Conservation (phyloP, 2,797 vertebrate genomes). For the Dicrostonyx torquatus region DNA sequence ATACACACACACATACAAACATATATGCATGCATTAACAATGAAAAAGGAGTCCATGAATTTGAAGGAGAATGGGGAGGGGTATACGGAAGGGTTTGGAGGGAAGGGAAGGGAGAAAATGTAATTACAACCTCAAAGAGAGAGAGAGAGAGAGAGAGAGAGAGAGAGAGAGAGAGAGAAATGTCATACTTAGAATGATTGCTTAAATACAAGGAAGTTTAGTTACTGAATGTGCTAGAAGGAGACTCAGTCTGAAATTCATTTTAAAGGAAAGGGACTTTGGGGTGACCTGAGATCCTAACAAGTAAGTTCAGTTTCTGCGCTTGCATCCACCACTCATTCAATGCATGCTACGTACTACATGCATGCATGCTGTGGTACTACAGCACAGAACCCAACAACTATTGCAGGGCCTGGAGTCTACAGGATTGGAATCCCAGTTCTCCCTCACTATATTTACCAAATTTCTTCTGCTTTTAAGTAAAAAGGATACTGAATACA, state of each 20-base stretch:
- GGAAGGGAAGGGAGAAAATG: not conserved
- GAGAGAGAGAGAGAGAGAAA: not conserved
- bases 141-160: no score
- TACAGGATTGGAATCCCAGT: not conserved
- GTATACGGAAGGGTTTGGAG: not conserved
- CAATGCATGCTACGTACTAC: not conserved
- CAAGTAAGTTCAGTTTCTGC: not conserved
- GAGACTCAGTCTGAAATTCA: slow-evolving; percentile 23
- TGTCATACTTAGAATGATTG: slow-evolving; percentile 36
- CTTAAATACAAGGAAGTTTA: slow-evolving; percentile 31
- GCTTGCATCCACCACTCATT: not conserved
- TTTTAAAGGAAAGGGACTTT: slow-evolving; percentile 14
- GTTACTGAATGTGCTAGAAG: slow-evolving; percentile 14
- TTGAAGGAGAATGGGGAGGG: not conserved
- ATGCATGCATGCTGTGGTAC: not conserved
- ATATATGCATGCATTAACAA: not conserved
- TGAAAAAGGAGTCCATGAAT: not conserved
- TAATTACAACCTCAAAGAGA: no score
- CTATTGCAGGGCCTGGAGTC: not conserved
- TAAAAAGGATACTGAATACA: not conserved
- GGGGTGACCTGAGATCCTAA: not conserved
- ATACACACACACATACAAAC: no score
- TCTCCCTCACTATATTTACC: not conserved
- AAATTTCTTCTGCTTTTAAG: slow-evolving; percentile 53
- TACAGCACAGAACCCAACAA: not conserved